Evolutionary conservation across 2,797 vertebrate species (phyloP).

Genomic region (Falco biarmicus): DNA sequence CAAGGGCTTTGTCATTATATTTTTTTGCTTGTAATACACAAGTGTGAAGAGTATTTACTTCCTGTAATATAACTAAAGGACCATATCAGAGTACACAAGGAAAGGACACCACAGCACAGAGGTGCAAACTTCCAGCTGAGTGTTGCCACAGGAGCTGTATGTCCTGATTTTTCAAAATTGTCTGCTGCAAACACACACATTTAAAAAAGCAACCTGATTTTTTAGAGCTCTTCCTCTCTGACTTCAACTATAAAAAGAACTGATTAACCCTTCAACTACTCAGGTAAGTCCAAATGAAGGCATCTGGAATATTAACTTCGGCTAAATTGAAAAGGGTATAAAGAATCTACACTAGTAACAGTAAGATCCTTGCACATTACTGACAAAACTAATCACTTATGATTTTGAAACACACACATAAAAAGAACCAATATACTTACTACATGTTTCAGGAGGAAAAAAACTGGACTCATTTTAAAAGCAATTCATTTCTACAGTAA

Average conservation of each 20-base stretch:
- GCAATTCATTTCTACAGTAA: background rate
- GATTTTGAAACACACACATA: background rate
- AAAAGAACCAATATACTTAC: background rate
- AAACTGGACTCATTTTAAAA: background rate
- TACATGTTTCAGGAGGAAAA: background rate
- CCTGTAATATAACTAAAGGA: background rate
- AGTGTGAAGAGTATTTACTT: background rate
- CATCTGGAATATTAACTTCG: background rate
- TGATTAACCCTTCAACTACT: background rate
- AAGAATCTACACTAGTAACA: background rate
- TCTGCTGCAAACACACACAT: background rate
- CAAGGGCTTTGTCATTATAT: background rate
- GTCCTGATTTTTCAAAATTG: background rate
- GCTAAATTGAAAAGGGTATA: background rate
- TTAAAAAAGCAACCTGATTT: background rate
- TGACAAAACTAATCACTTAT: background rate
- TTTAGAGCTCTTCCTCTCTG: background rate
- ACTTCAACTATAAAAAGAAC: background rate
- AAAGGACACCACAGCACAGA: background rate
- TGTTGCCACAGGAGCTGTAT: background rate
- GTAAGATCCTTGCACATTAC: background rate
- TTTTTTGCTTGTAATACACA: background rate
- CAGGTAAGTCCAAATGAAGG: background rate
- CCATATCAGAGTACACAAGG: background rate
- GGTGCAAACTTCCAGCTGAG: background rate